phyloP scores from a whole-genome alignment of 2,888 invertebrate genomes.

The Brassicogethes aeneus region DNA sequence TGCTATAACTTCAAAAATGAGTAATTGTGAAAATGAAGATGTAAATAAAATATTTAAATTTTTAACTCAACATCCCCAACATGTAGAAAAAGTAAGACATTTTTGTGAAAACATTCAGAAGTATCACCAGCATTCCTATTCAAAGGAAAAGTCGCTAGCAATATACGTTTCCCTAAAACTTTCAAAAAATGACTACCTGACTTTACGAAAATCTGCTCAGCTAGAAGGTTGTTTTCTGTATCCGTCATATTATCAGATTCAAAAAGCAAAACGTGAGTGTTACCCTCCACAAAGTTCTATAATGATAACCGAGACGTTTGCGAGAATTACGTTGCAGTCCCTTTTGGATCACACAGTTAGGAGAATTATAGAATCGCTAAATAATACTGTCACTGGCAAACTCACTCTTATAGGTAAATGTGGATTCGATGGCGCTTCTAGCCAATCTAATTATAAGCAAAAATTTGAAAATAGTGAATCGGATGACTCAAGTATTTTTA shows the following conservation, averaged over 20 bases:
- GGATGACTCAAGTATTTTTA: no score
- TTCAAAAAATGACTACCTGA: conserved; percentile 5
- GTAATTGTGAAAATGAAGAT: conserved; percentile 2
- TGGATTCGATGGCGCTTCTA: no score
- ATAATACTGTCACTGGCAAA: conserved; percentile 4
- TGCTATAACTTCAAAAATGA: conserved; percentile 3
- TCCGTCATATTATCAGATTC: conserved; percentile 6
- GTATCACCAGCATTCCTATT: conserved; percentile 6
- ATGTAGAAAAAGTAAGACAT: conserved; percentile 6
- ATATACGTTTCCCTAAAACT: conserved; percentile 6
- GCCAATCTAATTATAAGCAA: no score
- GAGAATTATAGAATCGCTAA: conserved; percentile 5
- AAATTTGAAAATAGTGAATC: no score
- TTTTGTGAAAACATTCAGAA: conserved; percentile 5
- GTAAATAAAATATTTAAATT: conserved; percentile 6
- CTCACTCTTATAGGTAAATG: conserved; percentile 3
- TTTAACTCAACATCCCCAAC: no score
- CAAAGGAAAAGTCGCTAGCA: conserved; percentile 6
- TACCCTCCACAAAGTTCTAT: conserved; percentile 5
- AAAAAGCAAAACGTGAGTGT: conserved; percentile 4
- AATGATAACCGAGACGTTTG: conserved; percentile 5
- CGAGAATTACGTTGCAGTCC: conserved; percentile 6
- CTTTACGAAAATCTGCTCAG: conserved; percentile 6
- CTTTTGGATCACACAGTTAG: conserved; percentile 4
- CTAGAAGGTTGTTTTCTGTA: conserved; percentile 4